These are phyloP conservation scores for Lonchura striata DNA, from an alignment of 2,113 vertebrate species.

Conservation along the genomic window DNA sequence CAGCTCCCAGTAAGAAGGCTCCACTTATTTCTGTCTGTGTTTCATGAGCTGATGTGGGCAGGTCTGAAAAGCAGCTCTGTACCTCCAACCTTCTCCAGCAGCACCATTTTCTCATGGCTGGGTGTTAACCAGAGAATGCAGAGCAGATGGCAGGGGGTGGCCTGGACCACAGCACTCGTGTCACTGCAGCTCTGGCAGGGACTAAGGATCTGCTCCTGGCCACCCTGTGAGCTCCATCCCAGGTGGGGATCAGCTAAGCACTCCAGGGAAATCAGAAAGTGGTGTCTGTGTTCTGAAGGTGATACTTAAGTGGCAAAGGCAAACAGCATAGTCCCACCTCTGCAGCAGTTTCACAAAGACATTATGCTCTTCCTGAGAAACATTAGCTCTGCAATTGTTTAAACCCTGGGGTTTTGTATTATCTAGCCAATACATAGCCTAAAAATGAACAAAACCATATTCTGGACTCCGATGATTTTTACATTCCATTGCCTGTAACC, in stretches of 20 bases:
- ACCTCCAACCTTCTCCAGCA: not conserved
- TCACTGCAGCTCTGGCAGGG: not conserved
- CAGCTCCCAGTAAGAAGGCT: not conserved
- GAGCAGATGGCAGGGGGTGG: not conserved
- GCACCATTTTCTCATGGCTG: not conserved
- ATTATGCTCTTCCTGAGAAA: not conserved
- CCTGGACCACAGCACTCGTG: fast-evolving
- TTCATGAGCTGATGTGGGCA: not conserved
- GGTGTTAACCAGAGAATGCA: not conserved
- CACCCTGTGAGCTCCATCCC: not conserved
- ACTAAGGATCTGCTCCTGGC: not conserved
- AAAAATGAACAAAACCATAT: not conserved
- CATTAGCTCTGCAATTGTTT: not conserved
- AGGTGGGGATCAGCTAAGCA: not conserved
- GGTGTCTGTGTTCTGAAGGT: not conserved
- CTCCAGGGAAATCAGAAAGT: not conserved
- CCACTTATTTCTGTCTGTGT: not conserved
- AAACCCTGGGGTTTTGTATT: constrained; percentile 9
- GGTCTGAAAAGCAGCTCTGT: not conserved
- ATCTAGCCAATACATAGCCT: not conserved
- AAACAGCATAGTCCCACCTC: not conserved
- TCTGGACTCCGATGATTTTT: not conserved
- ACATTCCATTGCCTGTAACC: not conserved
- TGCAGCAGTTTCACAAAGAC: not conserved
- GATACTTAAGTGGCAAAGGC: not conserved